A percentile compares a stretch with the other conserved stretches of the same genome.
Evolutionary conservation across 2,113 vertebrate species (phyloP).

Genomic region (Tachysurus vachellii): DNA sequence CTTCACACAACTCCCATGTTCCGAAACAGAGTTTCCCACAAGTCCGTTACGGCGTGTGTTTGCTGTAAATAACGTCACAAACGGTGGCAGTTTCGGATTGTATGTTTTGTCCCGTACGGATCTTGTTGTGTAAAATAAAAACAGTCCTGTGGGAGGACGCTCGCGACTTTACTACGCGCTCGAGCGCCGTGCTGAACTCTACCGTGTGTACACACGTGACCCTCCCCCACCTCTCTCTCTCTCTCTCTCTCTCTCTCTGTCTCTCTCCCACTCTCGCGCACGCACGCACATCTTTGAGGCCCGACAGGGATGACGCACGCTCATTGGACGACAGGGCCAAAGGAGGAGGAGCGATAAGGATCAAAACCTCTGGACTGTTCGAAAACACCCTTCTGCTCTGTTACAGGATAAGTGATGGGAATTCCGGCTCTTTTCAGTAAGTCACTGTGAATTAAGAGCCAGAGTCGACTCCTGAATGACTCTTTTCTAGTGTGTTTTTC

Average conservation of each 20-base stretch:
- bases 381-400: neutral
- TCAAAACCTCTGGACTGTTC: neutral
- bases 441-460: too few relatives aligned
- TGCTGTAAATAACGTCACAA: constrained; percentile 35
- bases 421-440: neutral
- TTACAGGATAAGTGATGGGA: neutral
- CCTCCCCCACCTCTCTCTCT: constrained; percentile 68
- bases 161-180: constrained; percentile 67
- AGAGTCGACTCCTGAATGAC: too few relatives aligned
- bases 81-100: constrained; percentile 51
- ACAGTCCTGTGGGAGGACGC: constrained; percentile 56
- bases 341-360: constrained; percentile 42
- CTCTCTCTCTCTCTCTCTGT: constrained; percentile 54
- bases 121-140: constrained; percentile 58
- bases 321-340: constrained; percentile 60
- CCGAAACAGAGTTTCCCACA: neutral
- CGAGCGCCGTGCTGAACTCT: constrained; percentile 61
- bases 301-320: constrained; percentile 43
- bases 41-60: constrained; percentile 6
- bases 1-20: constrained; percentile 25
- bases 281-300: constrained; percentile 44
- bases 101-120: constrained; percentile 43
- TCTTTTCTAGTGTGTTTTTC: too few relatives aligned
- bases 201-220: constrained; percentile 79
- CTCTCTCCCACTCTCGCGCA: constrained; percentile 73